phyloP scores from a whole-genome alignment of 2,888 invertebrate genomes.

The Limnephilus auricula region DNA sequence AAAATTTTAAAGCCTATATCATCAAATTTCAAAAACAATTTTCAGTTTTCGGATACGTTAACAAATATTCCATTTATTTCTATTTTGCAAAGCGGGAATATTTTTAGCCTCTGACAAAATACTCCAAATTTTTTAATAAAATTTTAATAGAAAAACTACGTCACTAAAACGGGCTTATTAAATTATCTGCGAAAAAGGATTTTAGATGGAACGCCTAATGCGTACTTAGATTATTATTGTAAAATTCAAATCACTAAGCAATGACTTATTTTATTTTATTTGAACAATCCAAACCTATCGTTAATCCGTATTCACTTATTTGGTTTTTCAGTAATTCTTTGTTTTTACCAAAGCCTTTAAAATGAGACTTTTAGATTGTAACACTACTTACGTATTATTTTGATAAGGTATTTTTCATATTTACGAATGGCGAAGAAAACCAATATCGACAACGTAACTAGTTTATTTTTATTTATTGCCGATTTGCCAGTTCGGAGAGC shows the following conservation, averaged over 20 bases:
- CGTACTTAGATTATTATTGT: neutral
- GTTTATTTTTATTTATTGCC: neutral
- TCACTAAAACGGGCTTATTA: neutral
- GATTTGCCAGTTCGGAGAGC: neutral
- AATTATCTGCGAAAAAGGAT: neutral
- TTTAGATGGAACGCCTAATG: neutral
- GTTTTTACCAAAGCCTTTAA: neutral
- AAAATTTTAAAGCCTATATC: too few species aligned
- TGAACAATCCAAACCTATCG: too few species aligned
- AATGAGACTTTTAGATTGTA: neutral
- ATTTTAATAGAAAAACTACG: too few species aligned
- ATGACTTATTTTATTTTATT: too few species aligned
- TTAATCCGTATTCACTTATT: neutral
- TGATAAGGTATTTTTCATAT: neutral
- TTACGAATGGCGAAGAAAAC: neutral
- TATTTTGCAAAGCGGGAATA: too few species aligned
- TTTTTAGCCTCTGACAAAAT: too few species aligned
- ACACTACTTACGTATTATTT: neutral
- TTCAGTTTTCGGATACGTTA: too few species aligned
- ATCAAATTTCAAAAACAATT: too few species aligned
- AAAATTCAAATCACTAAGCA: neutral
- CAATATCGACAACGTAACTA: neutral
- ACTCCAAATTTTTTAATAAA: too few species aligned
- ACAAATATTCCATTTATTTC: too few species aligned
- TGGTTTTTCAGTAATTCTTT: neutral